phyloP scores from a whole-genome alignment of 2,113 vertebrate species.

The Pardalotus punctatus region DNA sequence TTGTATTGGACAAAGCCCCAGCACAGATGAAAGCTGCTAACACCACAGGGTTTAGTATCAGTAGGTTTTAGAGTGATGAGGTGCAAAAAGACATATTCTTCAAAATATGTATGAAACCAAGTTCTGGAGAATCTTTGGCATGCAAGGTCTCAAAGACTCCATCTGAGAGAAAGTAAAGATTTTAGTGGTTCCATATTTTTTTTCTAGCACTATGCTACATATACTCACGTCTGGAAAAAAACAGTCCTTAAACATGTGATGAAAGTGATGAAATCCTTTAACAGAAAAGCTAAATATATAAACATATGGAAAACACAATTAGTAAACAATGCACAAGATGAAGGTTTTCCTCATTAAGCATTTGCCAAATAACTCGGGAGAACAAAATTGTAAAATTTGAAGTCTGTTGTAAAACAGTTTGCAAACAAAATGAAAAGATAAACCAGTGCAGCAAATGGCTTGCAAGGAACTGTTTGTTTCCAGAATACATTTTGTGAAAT shows the following conservation, averaged over 20 bases:
- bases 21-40: neutral
- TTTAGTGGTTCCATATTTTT: neutral
- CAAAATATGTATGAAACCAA: neutral
- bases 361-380: neutral
- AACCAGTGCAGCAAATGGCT: neutral
- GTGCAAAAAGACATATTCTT: neutral
- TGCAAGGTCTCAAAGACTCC: neutral
- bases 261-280: neutral
- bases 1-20: neutral
- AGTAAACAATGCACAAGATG: neutral
- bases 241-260: neutral
- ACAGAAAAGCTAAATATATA: neutral
- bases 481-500: neutral
- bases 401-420: neutral
- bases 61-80: neutral
- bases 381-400: neutral
- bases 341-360: neutral
- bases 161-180: neutral
- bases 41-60: neutral
- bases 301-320: slow-evolving; percentile 20
- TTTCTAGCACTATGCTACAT: neutral
- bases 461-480: neutral
- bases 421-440: neutral
- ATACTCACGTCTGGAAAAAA: neutral
- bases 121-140: neutral